Conservation (phyloP, 35 echinoderm and acorn worm genomes). For the Lytechinus pictus region DNA sequence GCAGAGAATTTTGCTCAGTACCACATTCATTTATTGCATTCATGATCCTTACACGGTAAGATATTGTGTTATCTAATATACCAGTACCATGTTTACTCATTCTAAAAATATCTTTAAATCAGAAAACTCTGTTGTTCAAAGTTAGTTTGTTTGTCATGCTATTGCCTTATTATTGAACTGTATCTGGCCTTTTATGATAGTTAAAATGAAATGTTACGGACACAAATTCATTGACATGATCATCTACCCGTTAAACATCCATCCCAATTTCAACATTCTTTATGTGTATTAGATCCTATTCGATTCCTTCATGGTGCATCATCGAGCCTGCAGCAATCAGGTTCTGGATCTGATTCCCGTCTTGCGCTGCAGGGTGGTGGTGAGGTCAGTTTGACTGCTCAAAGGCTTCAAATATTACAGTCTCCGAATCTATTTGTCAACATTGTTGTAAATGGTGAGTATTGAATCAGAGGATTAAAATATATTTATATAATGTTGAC, state of each 20-base stretch:
- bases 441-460: conserved; percentile 37
- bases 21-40: background rate
- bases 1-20: background rate
- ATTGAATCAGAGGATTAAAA: background rate
- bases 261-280: background rate
- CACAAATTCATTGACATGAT: background rate
- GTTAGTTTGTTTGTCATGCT: too few species aligned
- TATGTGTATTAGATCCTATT: conserved; percentile 1
- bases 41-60: background rate
- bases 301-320: background rate
- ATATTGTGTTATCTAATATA: background rate
- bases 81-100: background rate
- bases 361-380: background rate
- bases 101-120: background rate
- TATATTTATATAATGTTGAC: too few species aligned
- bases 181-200: too few species aligned
- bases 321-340: background rate
- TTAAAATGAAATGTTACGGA: too few species aligned
- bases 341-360: background rate
- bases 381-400: background rate
- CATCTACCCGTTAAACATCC: background rate
- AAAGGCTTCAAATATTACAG: background rate
- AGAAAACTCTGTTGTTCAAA: background rate
- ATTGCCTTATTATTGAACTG: too few species aligned
- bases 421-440: conserved; percentile 35